A percentile compares a stretch with the other conserved stretches of the same genome.
Evolutionary conservation across 1,140 invertebrate genomes (phyloP).

Genomic region (Anagrus nilaparvatae): DNA sequence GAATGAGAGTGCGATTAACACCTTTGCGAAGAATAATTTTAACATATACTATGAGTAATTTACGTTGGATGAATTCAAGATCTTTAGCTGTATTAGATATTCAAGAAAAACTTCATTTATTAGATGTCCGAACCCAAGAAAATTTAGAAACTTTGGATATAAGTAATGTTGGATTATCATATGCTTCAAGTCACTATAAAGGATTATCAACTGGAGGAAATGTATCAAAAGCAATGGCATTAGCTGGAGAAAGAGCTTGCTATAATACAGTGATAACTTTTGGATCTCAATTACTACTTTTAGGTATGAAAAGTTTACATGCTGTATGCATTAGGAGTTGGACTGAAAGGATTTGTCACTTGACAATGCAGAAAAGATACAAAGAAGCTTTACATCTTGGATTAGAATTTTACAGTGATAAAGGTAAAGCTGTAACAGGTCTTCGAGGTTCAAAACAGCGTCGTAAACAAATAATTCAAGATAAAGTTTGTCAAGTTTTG

Average conservation of each 20-base stretch:
- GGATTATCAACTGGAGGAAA: slow-evolving; percentile 67
- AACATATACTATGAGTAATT: slow-evolving; percentile 56
- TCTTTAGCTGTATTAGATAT: slow-evolving; percentile 78
- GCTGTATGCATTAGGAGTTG: slow-evolving; percentile 72
- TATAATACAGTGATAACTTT: slow-evolving; percentile 81
- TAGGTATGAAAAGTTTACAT: slow-evolving; percentile 75
- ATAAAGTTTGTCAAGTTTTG: slow-evolving; percentile 46
- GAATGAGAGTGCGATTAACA: slow-evolving; percentile 47
- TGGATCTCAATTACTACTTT: slow-evolving; percentile 69
- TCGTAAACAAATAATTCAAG: slow-evolving; percentile 47
- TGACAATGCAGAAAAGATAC: slow-evolving; percentile 53
- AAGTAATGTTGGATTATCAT: slow-evolving; percentile 76
- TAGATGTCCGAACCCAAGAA: slow-evolving; percentile 80
- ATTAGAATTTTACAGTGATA: slow-evolving; percentile 58
- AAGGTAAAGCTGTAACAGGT: slow-evolving; percentile 56
- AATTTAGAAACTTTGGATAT: slow-evolving; percentile 77
- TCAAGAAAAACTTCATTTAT: slow-evolving; percentile 73
- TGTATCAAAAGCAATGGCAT: slow-evolving; percentile 63
- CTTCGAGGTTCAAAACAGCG: slow-evolving; percentile 47
- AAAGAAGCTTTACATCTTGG: slow-evolving; percentile 55
- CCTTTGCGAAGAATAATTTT: slow-evolving; percentile 60
- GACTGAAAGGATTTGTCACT: slow-evolving; percentile 64
- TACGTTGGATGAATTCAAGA: slow-evolving; percentile 81
- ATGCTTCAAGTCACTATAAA: slow-evolving; percentile 88
- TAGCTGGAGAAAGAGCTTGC: slow-evolving; percentile 75